Base-by-base conservation (phyloP, 2,797 vertebrate species). In the Typhlichthys eigenmanni region DNA sequence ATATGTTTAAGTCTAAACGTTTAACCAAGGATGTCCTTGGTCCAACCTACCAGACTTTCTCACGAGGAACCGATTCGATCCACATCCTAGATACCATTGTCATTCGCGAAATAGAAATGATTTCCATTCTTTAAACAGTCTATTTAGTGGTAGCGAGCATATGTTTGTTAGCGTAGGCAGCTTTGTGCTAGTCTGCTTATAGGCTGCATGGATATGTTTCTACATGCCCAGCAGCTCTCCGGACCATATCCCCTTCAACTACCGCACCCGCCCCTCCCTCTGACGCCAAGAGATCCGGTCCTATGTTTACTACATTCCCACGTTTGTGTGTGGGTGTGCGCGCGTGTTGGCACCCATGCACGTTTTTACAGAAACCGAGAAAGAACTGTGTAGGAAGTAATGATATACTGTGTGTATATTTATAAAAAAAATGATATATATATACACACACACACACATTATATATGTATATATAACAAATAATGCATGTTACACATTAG, bases 181-280 rank as follows among this genome's bases (percentile, higher is more conserved):
- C 54, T 29, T 29, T n/a, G 29, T 55, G 29, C 54, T 43, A 14
- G 10, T 34, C 54, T 38, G 54, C 4, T 10, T 54, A 16, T 62
- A 85, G 75, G 48, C 85, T 60, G 79, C 60, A 69, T 72, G 93
- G 94, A 94, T 93, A 82, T 95, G 95, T 91, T 84, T 74, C 90
- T 90, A 93, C 94, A 90, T 92, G 95, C 91, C 92, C 92, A 64
- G 84, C 85, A 81, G 66, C 60, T 69, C 64, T 38, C 55, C n/a
- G 78, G 81, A 78, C 70, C 81, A 71, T 72, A 66, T 68, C 73
- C 61, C 47, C 76, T 87, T 82, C 69, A 69, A n/a, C 19, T 16
- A 14, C 55, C 71, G 66, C 71, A 68, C 72, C 79, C 83, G 89
- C 92, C 88, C 83, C 79, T 76, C 17, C 49, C 47, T 10, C 66